Conservation (phyloP, 53 echinoderm and acorn worm species). For the Hippasteria phrygiana region DNA sequence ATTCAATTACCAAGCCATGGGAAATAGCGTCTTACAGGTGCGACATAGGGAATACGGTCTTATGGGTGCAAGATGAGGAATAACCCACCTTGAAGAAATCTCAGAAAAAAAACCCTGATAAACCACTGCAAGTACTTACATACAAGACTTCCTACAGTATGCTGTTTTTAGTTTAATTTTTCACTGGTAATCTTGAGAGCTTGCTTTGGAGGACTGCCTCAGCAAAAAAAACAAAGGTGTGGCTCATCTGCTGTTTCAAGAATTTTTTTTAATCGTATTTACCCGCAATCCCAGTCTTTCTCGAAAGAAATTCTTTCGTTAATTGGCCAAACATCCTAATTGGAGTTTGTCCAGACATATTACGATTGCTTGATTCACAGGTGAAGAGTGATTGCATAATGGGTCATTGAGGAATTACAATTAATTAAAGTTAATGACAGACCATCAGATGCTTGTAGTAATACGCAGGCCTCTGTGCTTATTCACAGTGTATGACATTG, state of each 20-base stretch:
- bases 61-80: neutral
- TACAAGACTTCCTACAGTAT: neutral
- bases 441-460: neutral
- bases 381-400: neutral
- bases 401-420: neutral
- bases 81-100: neutral
- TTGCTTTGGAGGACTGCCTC: no score
- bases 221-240: no score
- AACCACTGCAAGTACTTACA: neutral
- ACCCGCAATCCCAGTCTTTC: neutral
- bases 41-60: neutral
- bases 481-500: no score
- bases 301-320: neutral
- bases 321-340: neutral
- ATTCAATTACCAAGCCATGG: constrained; percentile 10
- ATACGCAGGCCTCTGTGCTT: no score
- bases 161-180: neutral
- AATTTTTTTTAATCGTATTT: no score
- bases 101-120: neutral
- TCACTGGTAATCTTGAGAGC: no score
- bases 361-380: neutral
- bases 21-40: neutral
- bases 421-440: neutral
- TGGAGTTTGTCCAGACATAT: constrained; percentile 16
- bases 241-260: no score